Conservation (phyloP, 2,113 vertebrate species). For the Micronycteris hirsuta region DNA sequence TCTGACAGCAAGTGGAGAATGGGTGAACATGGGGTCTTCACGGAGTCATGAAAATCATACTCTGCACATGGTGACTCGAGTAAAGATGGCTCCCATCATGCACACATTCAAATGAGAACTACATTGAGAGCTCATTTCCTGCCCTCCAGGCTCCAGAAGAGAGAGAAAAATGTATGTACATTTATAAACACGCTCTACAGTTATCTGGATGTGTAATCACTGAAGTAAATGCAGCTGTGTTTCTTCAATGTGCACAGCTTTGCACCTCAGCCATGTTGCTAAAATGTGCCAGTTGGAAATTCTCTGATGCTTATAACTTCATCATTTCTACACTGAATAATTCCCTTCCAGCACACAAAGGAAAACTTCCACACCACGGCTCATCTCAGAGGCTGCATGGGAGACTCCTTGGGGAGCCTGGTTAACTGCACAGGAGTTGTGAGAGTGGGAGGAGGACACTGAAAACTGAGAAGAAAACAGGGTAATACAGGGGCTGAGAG, state of each 20-base stretch:
- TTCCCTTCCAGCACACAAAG: conserved; percentile 12
- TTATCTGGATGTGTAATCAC: conserved; percentile 41
- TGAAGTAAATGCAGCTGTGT: conserved; percentile 55
- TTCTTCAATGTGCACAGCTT: conserved; percentile 1
- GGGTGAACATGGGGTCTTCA: not conserved
- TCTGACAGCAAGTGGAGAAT: not conserved
- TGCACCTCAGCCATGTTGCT: conserved; percentile 1
- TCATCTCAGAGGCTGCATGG: not conserved
- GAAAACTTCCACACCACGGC: not conserved
- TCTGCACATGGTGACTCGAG: not conserved
- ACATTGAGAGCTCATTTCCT: not conserved
- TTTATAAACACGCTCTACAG: conserved; percentile 21
- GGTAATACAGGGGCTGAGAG: not conserved
- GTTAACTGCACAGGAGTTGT: not conserved
- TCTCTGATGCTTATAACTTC: not conserved
- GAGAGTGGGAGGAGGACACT: not conserved
- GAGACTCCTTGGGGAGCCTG: not conserved
- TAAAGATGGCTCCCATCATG: not conserved
- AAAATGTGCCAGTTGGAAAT: not conserved
- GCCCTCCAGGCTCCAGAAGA: not conserved
- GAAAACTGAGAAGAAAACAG: not conserved
- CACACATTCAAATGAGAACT: not conserved
- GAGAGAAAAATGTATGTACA: not conserved
- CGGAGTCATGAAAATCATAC: not conserved
- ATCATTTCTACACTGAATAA: conserved; percentile 39